Evolutionary conservation across 2,113 vertebrate genomes (phyloP).

Genomic region (Choloepus hoffmanni): DNA sequence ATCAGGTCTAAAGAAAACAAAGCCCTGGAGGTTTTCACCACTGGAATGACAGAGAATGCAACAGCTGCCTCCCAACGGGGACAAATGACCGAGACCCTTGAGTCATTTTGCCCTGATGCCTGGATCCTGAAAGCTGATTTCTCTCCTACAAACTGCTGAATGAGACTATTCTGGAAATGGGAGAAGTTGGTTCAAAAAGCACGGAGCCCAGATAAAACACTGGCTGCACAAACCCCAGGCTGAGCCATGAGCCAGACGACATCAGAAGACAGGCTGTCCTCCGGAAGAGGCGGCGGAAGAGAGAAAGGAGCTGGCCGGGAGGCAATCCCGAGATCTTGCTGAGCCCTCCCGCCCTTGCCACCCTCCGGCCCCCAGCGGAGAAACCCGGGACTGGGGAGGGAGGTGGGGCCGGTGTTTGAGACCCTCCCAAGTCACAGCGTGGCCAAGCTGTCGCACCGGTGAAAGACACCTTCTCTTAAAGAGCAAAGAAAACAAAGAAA

Average conservation of each 20-base stretch:
- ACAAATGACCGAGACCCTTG: constrained; percentile 26
- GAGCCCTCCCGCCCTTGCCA: not conserved
- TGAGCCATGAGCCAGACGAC: not conserved
- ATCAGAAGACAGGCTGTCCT: constrained; percentile 67
- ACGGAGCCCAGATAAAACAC: constrained; percentile 50
- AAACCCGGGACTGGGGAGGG: not conserved
- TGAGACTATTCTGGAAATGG: constrained; percentile 56
- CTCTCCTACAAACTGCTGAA: constrained; percentile 45
- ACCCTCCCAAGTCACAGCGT: constrained; percentile 71
- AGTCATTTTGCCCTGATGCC: not conserved
- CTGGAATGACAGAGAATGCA: not conserved
- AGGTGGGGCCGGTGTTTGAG: no score
- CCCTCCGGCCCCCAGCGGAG: not conserved
- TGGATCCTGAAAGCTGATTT: constrained; percentile 56
- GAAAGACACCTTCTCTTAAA: constrained; percentile 84
- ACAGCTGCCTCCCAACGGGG: constrained; percentile 43
- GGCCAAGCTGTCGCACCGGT: constrained; percentile 68
- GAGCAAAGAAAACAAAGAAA: constrained; percentile 81
- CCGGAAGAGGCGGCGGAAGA: constrained; percentile 59
- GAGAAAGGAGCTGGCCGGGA: not conserved
- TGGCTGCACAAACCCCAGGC: constrained; percentile 28
- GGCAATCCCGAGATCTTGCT: constrained; percentile 13
- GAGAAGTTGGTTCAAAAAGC: constrained; percentile 48
- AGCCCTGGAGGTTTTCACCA: not conserved
- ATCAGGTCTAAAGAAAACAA: not conserved